These are phyloP conservation scores for Zaprionus taronus DNA, from an alignment of 1,140 invertebrate genomes.

Conservation along the genomic window DNA sequence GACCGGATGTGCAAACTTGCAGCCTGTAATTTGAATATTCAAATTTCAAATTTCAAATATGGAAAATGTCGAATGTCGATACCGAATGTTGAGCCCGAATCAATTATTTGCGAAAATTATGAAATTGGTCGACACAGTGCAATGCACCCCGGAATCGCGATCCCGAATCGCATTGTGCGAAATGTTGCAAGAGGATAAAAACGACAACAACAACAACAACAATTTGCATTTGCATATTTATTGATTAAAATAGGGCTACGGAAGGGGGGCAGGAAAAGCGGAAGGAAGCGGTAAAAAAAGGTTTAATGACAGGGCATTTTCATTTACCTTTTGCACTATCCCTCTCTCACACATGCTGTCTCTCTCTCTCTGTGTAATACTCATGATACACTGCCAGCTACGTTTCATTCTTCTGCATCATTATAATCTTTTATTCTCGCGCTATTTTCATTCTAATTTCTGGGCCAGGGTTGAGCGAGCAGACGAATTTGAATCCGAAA, in stretches of 20 bases:
- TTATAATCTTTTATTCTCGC: conserved; percentile 69
- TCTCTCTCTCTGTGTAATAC: conserved; percentile 24
- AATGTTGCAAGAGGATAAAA: conserved; percentile 78
- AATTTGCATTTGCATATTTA: conserved; percentile 76
- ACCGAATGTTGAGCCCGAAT: conserved; percentile 54
- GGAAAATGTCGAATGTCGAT: conserved; percentile 35
- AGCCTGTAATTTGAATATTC: conserved; percentile 76
- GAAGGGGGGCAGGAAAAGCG: conserved; percentile 10
- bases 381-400: conserved; percentile 32
- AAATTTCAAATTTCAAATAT: conserved; percentile 51
- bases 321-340: conserved; percentile 14
- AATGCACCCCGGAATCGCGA: conserved; percentile 34
- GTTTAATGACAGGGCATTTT: conserved; percentile 65
- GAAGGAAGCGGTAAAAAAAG: conserved; percentile 30
- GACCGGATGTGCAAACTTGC: conserved; percentile 64
- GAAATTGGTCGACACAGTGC: conserved; percentile 56
- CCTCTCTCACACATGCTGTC: not conserved
- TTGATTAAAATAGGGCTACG: conserved; percentile 61
- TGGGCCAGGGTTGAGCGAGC: conserved; percentile 51
- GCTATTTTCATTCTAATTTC: conserved; percentile 40
- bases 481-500: conserved; percentile 1
- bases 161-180: conserved; percentile 34
- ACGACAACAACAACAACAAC: conserved; percentile 31
- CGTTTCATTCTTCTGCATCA: conserved; percentile 51
- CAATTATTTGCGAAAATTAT: conserved; percentile 77